These are phyloP conservation scores for Drosophila murphyi DNA, from an alignment of 1,140 invertebrate species.

Conservation along the genomic window DNA sequence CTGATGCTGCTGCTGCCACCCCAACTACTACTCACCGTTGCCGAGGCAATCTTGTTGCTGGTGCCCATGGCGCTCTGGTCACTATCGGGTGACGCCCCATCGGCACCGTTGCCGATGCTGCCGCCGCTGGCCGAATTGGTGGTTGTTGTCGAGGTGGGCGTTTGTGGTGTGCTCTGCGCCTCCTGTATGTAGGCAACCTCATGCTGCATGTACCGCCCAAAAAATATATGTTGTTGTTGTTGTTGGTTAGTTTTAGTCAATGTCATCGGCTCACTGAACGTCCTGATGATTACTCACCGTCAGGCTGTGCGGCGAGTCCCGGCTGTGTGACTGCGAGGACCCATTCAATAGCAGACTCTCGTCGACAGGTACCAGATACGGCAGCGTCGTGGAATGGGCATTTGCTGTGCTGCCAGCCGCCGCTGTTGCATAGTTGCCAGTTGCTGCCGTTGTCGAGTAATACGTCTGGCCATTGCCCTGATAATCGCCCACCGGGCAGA, in stretches of 20 bases:
- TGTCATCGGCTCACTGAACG: constrained; percentile 53
- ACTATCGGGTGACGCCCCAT: constrained; percentile 85
- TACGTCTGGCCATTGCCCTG: constrained; percentile 85
- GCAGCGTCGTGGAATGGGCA: constrained; percentile 88
- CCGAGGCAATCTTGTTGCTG: constrained; percentile 94
- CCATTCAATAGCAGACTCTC: constrained; percentile 87
- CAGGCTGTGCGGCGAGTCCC: constrained; percentile 90
- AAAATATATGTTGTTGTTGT: neutral
- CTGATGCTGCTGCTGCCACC: neutral
- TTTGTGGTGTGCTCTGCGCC: constrained; percentile 88
- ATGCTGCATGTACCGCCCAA: constrained; percentile 60
- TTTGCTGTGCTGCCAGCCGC: constrained; percentile 82
- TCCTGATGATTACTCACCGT: constrained; percentile 83
- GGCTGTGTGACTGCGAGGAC: constrained; percentile 86
- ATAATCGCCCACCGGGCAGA: constrained; percentile 92
- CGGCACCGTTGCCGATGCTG: constrained; percentile 85
- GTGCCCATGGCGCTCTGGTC: constrained; percentile 89
- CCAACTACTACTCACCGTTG: constrained; percentile 90
- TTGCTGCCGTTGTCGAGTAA: constrained; percentile 85
- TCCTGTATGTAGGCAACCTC: constrained; percentile 85
- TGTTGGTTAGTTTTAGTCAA: constrained; percentile 37
- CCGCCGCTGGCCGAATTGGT: constrained; percentile 83
- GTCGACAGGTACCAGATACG: constrained; percentile 86
- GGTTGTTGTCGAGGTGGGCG: constrained; percentile 87
- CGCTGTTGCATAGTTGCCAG: constrained; percentile 85